Percentiles rank a stretch among this genome's conserved stretches.
These are phyloP conservation scores for Phragmatobia fuliginosa DNA, from an alignment of 2,888 invertebrate genomes.

Conservation along the genomic window DNA sequence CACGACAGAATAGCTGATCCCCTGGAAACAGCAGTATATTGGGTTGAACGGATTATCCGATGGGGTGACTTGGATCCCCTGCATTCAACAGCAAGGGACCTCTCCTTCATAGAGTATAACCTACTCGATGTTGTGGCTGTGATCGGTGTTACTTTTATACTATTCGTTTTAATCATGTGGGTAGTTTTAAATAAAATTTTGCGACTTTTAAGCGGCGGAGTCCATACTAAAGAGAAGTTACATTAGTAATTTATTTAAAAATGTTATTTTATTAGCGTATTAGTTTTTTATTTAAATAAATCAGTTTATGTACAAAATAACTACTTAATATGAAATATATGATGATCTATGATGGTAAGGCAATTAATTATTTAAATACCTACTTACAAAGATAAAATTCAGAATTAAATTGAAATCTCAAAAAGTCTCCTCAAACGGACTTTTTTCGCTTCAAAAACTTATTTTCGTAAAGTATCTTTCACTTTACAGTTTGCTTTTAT, in stretches of 20 bases:
- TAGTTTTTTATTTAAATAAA: neutral
- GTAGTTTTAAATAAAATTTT: conserved; percentile 59
- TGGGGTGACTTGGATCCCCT: conserved; percentile 73
- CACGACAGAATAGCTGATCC: conserved; percentile 82
- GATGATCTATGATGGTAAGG: neutral
- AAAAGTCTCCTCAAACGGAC: too few relatives aligned
- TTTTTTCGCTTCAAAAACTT: too few relatives aligned
- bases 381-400: too few relatives aligned
- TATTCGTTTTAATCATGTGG: conserved; percentile 58
- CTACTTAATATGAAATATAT: neutral
- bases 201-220: conserved; percentile 58
- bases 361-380: neutral
- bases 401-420: too few relatives aligned
- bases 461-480: too few relatives aligned
- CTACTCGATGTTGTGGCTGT: conserved; percentile 72
- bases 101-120: conserved; percentile 67
- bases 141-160: conserved; percentile 53
- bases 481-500: too few relatives aligned
- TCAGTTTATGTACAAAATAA: neutral
- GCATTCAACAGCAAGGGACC: conserved; percentile 67
- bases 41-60: conserved; percentile 85
- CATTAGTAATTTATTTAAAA: conserved; percentile 54
- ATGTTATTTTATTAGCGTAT: neutral
- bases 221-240: conserved; percentile 69
- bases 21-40: conserved; percentile 86